These are phyloP conservation scores for Drosophila greeni DNA, from an alignment of 2,888 invertebrate genomes.

Conservation along the genomic window DNA sequence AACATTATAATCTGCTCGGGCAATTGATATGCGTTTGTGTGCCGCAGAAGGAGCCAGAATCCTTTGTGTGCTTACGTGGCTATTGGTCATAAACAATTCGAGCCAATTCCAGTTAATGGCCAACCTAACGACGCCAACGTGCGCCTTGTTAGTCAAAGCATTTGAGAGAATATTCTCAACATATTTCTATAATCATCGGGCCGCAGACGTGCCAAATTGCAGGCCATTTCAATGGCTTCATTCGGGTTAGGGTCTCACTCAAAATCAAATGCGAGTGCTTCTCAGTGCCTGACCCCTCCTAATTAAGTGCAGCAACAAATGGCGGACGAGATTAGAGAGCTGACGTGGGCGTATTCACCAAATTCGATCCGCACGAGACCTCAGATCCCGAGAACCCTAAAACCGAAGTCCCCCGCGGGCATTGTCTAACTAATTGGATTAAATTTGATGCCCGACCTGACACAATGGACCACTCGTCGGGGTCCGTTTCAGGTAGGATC, in stretches of 20 bases:
- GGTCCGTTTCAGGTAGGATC: slow-evolving; percentile 36
- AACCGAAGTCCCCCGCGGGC: slow-evolving; percentile 16
- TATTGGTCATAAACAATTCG: slow-evolving; percentile 57
- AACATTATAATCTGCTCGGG: slow-evolving; percentile 29
- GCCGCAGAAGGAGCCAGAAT: slow-evolving; percentile 4
- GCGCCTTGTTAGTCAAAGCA: slow-evolving; percentile 38
- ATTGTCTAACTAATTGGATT: slow-evolving; percentile 70
- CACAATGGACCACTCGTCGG: slow-evolving; percentile 44
- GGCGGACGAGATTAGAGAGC: slow-evolving; percentile 36
- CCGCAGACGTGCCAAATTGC: slow-evolving; percentile 36
- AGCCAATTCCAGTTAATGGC: slow-evolving; percentile 55
- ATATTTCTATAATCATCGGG: slow-evolving; percentile 37
- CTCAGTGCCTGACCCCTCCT: slow-evolving; percentile 24
- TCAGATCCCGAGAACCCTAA: slow-evolving; percentile 12
- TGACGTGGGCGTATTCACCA: slow-evolving; percentile 26
- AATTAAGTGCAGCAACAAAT: slow-evolving; percentile 55
- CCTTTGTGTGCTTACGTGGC: slow-evolving; percentile 29
- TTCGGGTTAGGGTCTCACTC: slow-evolving; percentile 4
- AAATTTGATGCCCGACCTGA: slow-evolving; percentile 63
- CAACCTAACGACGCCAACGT: slow-evolving; percentile 48
- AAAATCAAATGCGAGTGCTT: slow-evolving; percentile 20
- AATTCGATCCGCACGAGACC: slow-evolving; percentile 40
- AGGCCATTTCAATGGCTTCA: slow-evolving; percentile 22
- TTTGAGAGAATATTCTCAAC: slow-evolving; percentile 23
- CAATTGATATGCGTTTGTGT: slow-evolving; percentile 41